phyloP scores from a whole-genome alignment of 1,140 invertebrate genomes.

The Hypsibius dujardini region DNA sequence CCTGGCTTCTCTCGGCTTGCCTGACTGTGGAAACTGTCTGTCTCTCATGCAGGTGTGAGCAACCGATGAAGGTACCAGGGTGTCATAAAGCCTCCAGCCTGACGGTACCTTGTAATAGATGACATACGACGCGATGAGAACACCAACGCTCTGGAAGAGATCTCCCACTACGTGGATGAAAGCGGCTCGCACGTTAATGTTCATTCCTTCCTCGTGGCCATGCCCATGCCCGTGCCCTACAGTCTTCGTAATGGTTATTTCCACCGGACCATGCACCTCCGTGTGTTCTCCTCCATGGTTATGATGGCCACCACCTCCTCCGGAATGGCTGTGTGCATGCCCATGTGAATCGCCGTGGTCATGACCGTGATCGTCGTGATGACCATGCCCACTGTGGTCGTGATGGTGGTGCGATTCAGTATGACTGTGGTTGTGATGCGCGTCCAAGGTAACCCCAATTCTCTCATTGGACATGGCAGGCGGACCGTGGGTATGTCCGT shows the following conservation, averaged over 20 bases:
- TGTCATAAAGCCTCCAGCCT: not conserved
- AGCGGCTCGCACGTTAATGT: constrained; percentile 92
- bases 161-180: constrained; percentile 94
- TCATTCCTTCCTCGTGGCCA: constrained; percentile 37
- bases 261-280: too few species aligned
- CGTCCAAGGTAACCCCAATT: too few species aligned
- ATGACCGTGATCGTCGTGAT: constrained; percentile 30
- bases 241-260: constrained; percentile 21
- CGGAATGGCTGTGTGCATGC: constrained; percentile 23
- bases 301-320: constrained; percentile 27
- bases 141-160: constrained; percentile 87
- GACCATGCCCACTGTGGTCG: constrained; percentile 35
- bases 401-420: constrained; percentile 30
- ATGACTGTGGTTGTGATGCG: too few species aligned
- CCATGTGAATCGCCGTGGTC: constrained; percentile 22
- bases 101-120: constrained; percentile 69
- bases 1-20: too few species aligned
- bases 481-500: constrained; percentile 34
- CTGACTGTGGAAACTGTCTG: too few species aligned
- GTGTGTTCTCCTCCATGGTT: constrained; percentile 26
- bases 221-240: constrained; percentile 31
- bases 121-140: constrained; percentile 74
- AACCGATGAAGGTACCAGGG: too few species aligned
- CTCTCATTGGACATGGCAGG: not conserved
- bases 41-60: too few species aligned